These are phyloP conservation scores for Hirundichthys speculiger DNA, from an alignment of 2,113 vertebrate species.

Conservation along the genomic window DNA sequence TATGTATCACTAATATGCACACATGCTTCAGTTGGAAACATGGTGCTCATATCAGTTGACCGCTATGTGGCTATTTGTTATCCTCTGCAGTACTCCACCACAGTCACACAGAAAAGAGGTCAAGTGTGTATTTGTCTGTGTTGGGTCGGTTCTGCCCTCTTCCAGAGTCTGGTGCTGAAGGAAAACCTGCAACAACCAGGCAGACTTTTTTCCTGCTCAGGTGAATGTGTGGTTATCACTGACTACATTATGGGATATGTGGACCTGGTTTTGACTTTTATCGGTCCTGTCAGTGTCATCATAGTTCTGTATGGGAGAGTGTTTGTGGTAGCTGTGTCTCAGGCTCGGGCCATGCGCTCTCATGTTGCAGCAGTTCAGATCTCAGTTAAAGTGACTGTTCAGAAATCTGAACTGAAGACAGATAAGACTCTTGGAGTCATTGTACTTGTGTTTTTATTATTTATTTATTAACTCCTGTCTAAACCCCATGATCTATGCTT, in stretches of 20 bases:
- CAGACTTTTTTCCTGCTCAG: neutral
- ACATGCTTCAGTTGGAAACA: neutral
- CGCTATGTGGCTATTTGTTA: conserved; percentile 10
- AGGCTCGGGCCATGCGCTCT: conserved; percentile 6
- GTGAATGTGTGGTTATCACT: neutral
- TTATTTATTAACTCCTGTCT: conserved; percentile 32
- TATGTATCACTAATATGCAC: neutral
- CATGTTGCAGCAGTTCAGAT: neutral
- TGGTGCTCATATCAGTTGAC: conserved; percentile 16
- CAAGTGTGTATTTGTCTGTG: conserved; percentile 1
- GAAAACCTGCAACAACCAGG: neutral
- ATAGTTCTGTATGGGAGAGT: conserved; percentile 3
- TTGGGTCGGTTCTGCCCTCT: neutral
- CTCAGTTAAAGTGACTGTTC: neutral
- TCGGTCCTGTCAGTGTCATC: neutral
- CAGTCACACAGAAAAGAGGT: neutral
- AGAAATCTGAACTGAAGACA: neutral
- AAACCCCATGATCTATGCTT: conserved; percentile 35
- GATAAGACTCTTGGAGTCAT: neutral
- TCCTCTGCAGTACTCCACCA: conserved; percentile 1
- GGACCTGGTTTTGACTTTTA: neutral
- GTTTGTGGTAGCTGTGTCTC: conserved; percentile 1
- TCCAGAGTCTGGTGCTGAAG: neutral
- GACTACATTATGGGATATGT: neutral
- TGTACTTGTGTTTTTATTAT: neutral